Conservation (phyloP, 2,888 invertebrate genomes). For the Hypomecis atomaria region DNA sequence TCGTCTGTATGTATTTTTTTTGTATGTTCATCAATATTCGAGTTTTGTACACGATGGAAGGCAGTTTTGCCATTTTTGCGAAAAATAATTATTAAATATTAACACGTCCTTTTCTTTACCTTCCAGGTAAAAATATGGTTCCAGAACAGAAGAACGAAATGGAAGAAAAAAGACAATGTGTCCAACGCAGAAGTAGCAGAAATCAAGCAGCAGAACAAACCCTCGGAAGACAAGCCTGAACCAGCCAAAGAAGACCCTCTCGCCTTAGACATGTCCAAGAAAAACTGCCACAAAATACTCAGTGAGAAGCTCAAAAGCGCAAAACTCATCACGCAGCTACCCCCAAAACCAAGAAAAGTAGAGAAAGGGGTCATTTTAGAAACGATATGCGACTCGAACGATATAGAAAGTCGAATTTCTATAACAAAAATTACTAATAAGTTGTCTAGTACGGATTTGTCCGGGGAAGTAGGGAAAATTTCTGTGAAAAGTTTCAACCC, state of each 20-base stretch:
- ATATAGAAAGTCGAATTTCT: constrained; percentile 81
- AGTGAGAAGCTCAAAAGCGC: constrained; percentile 70
- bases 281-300: constrained; percentile 71
- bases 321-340: constrained; percentile 57
- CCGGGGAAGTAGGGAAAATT: constrained; percentile 57
- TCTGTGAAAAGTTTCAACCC: constrained; percentile 76
- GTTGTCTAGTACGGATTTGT: constrained; percentile 70
- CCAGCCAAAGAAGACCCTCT: constrained; percentile 68
- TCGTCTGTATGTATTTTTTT: no score
- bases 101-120: no score
- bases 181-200: constrained; percentile 95
- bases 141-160: constrained; percentile 89
- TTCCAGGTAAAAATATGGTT: constrained; percentile 96
- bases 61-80: no score
- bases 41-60: no score
- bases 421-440: constrained; percentile 82
- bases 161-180: constrained; percentile 97
- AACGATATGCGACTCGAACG: constrained; percentile 71
- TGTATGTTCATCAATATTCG: no score
- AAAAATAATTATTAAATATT: no score
- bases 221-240: constrained; percentile 57
- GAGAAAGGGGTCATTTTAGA: constrained; percentile 74
- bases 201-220: constrained; percentile 86
- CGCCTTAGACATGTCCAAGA: constrained; percentile 77
- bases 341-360: constrained; percentile 69